A percentile compares a stretch with the other conserved stretches of the same genome.
These are phyloP conservation scores for Proisotoma minuta DNA, from an alignment of 2,888 invertebrate species.

Conservation along the genomic window DNA sequence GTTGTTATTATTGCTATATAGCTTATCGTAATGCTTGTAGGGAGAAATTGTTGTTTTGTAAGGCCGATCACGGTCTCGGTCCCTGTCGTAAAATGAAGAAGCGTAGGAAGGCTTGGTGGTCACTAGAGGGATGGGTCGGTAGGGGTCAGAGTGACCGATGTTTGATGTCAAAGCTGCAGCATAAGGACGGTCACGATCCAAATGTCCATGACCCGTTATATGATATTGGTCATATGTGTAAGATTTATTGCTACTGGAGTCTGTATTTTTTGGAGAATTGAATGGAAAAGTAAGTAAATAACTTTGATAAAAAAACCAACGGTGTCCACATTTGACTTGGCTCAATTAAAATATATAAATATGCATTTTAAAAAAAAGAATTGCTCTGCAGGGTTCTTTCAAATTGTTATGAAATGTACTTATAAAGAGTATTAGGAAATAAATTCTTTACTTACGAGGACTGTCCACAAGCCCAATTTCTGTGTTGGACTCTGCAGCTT, in stretches of 20 bases:
- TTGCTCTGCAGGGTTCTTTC: too few relatives aligned
- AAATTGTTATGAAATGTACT: too few relatives aligned
- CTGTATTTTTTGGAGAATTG: constrained; percentile 24
- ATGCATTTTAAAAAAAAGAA: too few relatives aligned
- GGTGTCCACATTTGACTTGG: too few relatives aligned
- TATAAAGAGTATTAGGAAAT: too few relatives aligned
- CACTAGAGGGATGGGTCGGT: constrained; percentile 37
- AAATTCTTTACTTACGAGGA: constrained; percentile 87
- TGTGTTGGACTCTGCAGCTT: constrained; percentile 55
- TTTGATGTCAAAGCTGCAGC: constrained; percentile 17
- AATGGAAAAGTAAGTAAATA: too few relatives aligned
- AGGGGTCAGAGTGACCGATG: constrained; percentile 28
- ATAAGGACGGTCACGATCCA: constrained; percentile 18
- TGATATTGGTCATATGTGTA: constrained; percentile 36
- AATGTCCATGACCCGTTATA: constrained; percentile 14
- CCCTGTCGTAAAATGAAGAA: constrained; percentile 30
- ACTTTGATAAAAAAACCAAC: too few relatives aligned
- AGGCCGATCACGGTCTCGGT: too few relatives aligned
- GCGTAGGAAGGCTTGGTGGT: constrained; percentile 15
- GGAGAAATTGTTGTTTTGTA: constrained; percentile 28
- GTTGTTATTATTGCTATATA: constrained; percentile 7
- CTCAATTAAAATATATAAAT: too few relatives aligned
- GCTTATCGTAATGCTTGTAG: constrained; percentile 32
- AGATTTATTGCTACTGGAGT: constrained; percentile 36
- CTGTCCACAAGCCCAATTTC: constrained; percentile 64